Conservation (phyloP, 2,797 vertebrate genomes). For the Gymnodraco acuticeps region DNA sequence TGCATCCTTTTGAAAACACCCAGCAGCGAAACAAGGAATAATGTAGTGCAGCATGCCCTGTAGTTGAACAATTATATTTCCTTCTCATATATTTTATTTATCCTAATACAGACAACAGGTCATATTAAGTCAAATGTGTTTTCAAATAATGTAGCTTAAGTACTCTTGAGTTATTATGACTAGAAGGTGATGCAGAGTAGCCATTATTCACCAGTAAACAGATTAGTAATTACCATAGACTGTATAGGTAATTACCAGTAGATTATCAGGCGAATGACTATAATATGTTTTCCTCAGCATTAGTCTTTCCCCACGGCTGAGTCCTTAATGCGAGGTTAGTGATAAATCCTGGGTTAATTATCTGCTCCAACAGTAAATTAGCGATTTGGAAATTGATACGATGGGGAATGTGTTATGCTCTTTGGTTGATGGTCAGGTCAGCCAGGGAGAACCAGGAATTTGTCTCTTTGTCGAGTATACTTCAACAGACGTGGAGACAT, state of each 20-base stretch:
- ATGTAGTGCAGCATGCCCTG: neutral
- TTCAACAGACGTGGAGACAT: neutral
- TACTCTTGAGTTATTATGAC: neutral
- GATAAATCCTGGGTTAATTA: constrained; percentile 56
- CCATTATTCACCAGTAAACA: constrained; percentile 34
- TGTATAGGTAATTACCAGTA: constrained; percentile 36
- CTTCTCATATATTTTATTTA: neutral
- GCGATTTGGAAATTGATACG: constrained; percentile 32
- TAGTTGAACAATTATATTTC: neutral
- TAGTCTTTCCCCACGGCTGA: constrained; percentile 16
- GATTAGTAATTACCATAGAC: constrained; percentile 36
- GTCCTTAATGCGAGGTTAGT: constrained; percentile 33
- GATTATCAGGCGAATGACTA: constrained; percentile 28
- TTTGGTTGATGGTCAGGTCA: constrained; percentile 35
- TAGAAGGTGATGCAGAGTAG: constrained; percentile 2
- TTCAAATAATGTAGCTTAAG: neutral
- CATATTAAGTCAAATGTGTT: constrained; percentile 3
- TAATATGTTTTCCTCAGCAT: constrained; percentile 36
- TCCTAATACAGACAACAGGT: neutral
- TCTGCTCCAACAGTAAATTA: constrained; percentile 40
- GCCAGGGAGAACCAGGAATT: neutral
- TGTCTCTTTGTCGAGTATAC: constrained; percentile 15
- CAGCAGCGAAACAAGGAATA: constrained; percentile 23
- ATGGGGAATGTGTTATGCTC: constrained; percentile 14
- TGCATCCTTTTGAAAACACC: constrained; percentile 35